A percentile compares a stretch with the other conserved stretches of the same genome.
Conservation (phyloP, 1,140 invertebrate genomes). For the Euura lappo region DNA sequence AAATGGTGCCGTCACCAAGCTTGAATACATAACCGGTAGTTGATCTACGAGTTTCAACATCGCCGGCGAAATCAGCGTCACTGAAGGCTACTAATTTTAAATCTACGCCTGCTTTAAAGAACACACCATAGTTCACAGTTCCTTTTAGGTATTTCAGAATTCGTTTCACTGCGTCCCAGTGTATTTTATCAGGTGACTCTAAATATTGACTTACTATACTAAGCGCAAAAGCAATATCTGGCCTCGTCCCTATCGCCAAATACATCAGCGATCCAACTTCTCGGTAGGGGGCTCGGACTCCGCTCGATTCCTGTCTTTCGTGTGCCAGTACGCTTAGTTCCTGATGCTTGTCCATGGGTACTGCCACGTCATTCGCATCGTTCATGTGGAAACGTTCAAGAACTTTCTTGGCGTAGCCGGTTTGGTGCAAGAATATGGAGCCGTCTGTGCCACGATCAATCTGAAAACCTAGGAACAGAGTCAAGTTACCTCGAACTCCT, state of each 20-base stretch:
- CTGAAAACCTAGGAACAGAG: slow-evolving; percentile 19
- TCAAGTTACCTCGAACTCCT: slow-evolving; percentile 18
- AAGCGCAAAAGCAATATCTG: slow-evolving; percentile 46
- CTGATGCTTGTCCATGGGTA: slow-evolving; percentile 15
- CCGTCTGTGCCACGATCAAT: no score
- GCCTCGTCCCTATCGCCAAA: slow-evolving; percentile 31
- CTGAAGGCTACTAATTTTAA: slow-evolving; percentile 19
- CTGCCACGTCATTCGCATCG: background rate
- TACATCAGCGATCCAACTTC: background rate
- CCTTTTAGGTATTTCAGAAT: slow-evolving; percentile 44
- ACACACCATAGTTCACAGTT: slow-evolving; percentile 27
- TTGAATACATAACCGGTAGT: slow-evolving; percentile 30
- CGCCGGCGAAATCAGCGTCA: slow-evolving; percentile 31
- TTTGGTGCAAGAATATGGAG: no score
- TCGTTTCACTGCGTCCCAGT: slow-evolving; percentile 34
- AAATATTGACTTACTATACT: slow-evolving; percentile 34
- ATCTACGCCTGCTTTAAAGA: slow-evolving; percentile 7
- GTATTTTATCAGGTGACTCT: slow-evolving; percentile 6
- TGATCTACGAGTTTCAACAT: slow-evolving; percentile 30
- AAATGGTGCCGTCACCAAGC: slow-evolving; percentile 22
- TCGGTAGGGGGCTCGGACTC: background rate
- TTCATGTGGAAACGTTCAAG: background rate
- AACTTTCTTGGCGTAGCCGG: background rate
- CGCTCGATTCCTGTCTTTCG: slow-evolving; percentile 20
- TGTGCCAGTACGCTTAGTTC: slow-evolving; percentile 26